Evolutionary conservation across 2,888 invertebrate genomes (phyloP), one percentile per base, ranked within the genome.

Genomic region (Phyto melanocephala): DNA sequence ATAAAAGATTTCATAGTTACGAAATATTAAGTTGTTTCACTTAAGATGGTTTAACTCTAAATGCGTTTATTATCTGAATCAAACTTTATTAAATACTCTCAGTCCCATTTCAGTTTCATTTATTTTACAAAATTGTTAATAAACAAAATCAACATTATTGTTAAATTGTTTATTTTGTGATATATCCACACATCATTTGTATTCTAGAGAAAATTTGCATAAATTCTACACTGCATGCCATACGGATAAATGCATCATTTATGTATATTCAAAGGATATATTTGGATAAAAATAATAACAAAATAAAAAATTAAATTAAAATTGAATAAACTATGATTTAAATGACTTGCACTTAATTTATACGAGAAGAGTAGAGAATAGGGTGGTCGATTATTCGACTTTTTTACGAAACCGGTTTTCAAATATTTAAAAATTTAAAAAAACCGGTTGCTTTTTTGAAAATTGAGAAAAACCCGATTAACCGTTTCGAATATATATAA

Each of bases 191-290:
- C 65, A 71, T 56, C 68, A 17, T 45, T 47, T 24, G 42, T 71
- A 50, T 67, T 74, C 62, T 63, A 71, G 33, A 71, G 28, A 56
- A 71, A 24, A 79, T 82, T 79, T 82, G 52, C 71, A 79, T 75
- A 79, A 75, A 60, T 70, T 58, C 37, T 35, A 78, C 10, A 24
- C 28, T 28, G 28, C 28, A 28, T 3, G 28, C 6, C 28, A 28
- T 28, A 28, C 4, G 4, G 3, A 28, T 28, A 28, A 28, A 28
- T 5, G 28, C 28, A 28, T n/a, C 28, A 5, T 28, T 28, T 28
- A 28, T n/a, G n/a, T n/a, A 28, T 28, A 28, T 28, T 28, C 6
- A 28, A 28, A 28, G 28, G 28, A 3, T 5, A 28, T 28, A 28
- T 28, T 28, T 28, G 6, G 3, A 5, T 28, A 28, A 28, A 62